Percentiles rank a stretch among this genome's conserved stretches.
phyloP scores from a whole-genome alignment of 2,113 vertebrate genomes.

The Lepisosteus oculatus region DNA sequence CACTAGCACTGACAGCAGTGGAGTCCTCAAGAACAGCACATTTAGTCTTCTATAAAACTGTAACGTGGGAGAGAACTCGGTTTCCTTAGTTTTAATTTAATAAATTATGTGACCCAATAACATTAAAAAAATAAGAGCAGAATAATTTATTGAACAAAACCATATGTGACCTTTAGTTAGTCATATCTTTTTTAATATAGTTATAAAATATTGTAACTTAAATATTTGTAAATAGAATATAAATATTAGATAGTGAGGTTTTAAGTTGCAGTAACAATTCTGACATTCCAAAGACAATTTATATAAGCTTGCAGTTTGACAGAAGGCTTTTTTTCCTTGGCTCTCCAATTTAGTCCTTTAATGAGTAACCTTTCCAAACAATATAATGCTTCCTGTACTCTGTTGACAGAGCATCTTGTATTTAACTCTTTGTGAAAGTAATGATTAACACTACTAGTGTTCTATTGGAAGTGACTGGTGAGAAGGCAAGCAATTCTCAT shows the following conservation, averaged over 20 bases:
- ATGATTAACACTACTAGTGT: not conserved
- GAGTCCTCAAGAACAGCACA: not conserved
- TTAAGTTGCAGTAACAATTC: conserved; percentile 48
- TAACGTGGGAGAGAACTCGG: not conserved
- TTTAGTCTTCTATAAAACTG: not conserved
- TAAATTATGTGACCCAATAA: conserved; percentile 20
- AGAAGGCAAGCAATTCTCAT: too few species aligned
- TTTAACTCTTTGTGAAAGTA: not conserved
- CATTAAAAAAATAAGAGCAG: conserved; percentile 17
- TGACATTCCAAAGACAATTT: conserved; percentile 42
- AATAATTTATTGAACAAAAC: conserved; percentile 32
- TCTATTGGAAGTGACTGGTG: too few species aligned
- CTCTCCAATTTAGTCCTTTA: not conserved
- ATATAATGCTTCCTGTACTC: conserved; percentile 5
- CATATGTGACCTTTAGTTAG: not conserved
- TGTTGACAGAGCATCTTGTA: conserved; percentile 1
- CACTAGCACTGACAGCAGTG: not conserved
- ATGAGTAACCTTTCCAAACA: not conserved
- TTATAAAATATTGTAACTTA: conserved; percentile 50
- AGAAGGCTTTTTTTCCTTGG: not conserved
- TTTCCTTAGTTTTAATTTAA: not conserved
- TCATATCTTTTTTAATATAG: conserved; percentile 33
- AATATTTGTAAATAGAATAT: conserved; percentile 72
- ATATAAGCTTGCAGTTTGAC: not conserved
- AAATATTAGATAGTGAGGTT: conserved; percentile 58